phyloP scores from a whole-genome alignment of 2,888 invertebrate genomes.

The Drosophila robusta region DNA sequence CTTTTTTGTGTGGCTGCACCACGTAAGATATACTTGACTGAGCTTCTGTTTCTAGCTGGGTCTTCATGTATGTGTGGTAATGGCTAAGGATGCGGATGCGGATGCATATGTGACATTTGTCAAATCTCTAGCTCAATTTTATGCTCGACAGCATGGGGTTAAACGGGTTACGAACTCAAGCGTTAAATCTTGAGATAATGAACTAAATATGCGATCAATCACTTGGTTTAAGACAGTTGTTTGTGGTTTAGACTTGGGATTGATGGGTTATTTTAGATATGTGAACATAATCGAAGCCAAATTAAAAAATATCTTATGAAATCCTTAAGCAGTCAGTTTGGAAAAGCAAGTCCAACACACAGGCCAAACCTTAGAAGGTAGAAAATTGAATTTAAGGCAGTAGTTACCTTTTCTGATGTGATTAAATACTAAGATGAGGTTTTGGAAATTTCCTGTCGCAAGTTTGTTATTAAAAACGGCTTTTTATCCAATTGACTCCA shows the following conservation, averaged over 20 bases:
- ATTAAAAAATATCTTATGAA: neutral
- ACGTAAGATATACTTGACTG: constrained; percentile 25
- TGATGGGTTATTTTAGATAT: neutral
- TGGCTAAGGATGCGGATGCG: neutral
- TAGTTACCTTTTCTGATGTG: too few species aligned
- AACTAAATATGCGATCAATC: constrained; percentile 9
- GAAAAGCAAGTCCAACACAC: too few species aligned
- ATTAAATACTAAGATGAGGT: too few species aligned
- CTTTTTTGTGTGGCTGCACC: constrained; percentile 30
- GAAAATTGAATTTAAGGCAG: too few species aligned
- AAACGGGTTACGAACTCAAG: constrained; percentile 20
- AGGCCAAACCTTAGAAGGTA: too few species aligned
- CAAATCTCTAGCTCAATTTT: constrained; percentile 47
- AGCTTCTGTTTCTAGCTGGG: neutral
- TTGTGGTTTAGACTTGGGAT: neutral
- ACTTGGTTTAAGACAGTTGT: neutral
- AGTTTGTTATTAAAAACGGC: too few species aligned
- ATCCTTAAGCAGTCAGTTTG: too few species aligned
- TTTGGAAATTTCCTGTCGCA: too few species aligned
- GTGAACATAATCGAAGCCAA: neutral
- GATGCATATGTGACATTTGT: constrained; percentile 20
- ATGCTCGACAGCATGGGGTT: constrained; percentile 30
- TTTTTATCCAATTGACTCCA: too few species aligned
- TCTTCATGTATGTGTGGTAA: neutral
- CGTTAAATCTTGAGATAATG: constrained; percentile 8